Evolutionary conservation across 2,888 invertebrate species (phyloP).

Genomic region (Clunio marinus): DNA sequence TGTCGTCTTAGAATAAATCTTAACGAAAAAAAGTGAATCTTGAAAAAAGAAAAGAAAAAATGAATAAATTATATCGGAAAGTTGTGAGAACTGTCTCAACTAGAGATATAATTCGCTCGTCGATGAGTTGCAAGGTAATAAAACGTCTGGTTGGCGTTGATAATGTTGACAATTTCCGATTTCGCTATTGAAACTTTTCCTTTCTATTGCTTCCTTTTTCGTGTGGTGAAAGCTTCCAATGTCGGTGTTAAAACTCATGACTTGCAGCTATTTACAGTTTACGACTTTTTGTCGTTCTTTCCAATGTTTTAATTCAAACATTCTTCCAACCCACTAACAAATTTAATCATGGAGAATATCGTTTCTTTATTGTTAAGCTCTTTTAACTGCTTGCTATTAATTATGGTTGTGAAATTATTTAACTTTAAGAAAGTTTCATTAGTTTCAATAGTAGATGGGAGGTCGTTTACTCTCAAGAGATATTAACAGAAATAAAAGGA

Average conservation of each 20-base stretch:
- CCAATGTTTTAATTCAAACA: neutral
- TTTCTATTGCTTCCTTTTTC: no score
- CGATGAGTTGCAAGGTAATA: conserved; percentile 35
- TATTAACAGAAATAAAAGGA: no score
- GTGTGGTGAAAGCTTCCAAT: neutral
- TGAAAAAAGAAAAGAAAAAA: conserved; percentile 19
- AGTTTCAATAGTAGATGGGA: no score
- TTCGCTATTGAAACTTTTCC: no score
- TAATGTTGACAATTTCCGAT: neutral
- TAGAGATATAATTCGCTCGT: neutral
- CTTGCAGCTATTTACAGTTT: neutral
- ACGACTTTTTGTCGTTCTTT: neutral
- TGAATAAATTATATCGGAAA: conserved; percentile 37
- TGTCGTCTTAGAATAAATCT: no score
- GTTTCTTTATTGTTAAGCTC: no score
- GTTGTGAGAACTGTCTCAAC: conserved; percentile 30
- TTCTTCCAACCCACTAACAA: no score
- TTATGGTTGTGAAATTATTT: no score
- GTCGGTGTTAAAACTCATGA: neutral
- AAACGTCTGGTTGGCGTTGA: neutral
- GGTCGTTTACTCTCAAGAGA: no score
- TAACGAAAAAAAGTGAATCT: neutral
- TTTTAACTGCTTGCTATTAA: no score
- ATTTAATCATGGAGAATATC: no score
- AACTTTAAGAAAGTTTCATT: no score